Evolutionary conservation across 2,888 invertebrate species (phyloP), one percentile per base, ranked within the genome.

Genomic region (Abrostola tripartita): DNA sequence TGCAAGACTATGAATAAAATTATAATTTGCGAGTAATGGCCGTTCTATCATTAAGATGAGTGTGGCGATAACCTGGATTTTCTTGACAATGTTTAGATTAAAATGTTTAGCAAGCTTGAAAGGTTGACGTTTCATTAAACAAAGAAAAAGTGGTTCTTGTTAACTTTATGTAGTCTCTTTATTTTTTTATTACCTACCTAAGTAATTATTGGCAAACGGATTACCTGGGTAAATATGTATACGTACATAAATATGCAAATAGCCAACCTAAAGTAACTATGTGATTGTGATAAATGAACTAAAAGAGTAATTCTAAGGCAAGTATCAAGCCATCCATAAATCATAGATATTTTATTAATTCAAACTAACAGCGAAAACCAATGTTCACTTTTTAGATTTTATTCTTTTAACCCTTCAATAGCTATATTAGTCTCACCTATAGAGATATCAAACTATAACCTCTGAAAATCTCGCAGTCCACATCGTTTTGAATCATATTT

Each of bases 1-100:
- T 63, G 54, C 59, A 71, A 73, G 75, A 51, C 71, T 78, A 78
- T 77, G 77, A 77, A 78, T 77, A 78, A 78, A 78, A 78, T 77
- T 76, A 78, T 78, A 71, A 78, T 78, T 75, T 76, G 55, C 49
- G 56, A 59, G 73, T 54, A 68, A 73, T 73, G 65, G 62, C 66
- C 54, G 64, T 65, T 59, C 58, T 54, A 47, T 71, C 65, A 68
- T 73, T 76, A 59, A 66, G 71, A 78, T 77, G 60, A 55, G 56
- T 66, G 61, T 72, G 42, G 52, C 35, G 66, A 75, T 76, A 72
- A 72, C 75, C 75, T 72, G 75, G 37, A 55, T 78, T 67, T 75
- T 47, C 52, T 53, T 53, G 52, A 69, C 69, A 69, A 54, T 69
- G 40, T 51, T 51, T 42, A 52, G 40, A 55, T 52, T 14, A 40